Percentiles rank a stretch among this genome's conserved stretches.
Evolutionary conservation across 2,113 vertebrate species (phyloP).

Genomic region (Gallinago undulata): DNA sequence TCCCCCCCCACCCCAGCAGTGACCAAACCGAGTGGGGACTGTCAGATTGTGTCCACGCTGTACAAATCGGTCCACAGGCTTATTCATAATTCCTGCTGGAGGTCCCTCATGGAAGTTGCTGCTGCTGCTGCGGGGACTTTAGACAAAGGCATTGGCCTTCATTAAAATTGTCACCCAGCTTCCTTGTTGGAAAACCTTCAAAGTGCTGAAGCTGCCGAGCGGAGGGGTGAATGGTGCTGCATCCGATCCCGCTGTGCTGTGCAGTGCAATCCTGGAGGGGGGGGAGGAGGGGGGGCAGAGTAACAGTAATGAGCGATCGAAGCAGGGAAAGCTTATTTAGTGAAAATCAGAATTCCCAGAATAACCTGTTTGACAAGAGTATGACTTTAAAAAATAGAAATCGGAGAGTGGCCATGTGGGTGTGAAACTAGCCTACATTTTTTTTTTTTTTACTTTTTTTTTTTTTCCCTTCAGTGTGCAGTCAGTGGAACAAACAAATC

Average conservation of each 20-base stretch:
- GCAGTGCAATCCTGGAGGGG: not conserved
- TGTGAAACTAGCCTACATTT: constrained; percentile 24
- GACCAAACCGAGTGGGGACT: not conserved
- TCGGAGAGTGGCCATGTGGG: constrained; percentile 44
- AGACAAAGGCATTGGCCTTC: constrained; percentile 31
- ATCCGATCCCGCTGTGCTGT: not conserved
- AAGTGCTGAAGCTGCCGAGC: not conserved
- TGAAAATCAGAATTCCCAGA: constrained; percentile 66
- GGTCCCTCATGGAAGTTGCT: constrained; percentile 12
- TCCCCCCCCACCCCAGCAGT: not conserved
- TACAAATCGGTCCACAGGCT: not conserved
- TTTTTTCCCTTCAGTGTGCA: not conserved
- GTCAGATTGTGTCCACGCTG: not conserved
- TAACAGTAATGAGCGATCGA: not conserved
- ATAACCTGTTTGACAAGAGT: constrained; percentile 77
- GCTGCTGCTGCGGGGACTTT: not conserved
- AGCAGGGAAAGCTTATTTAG: constrained; percentile 37
- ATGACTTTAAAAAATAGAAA: constrained; percentile 35
- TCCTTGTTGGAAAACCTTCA: not conserved
- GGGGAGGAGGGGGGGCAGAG: not conserved
- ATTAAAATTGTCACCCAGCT: constrained; percentile 1
- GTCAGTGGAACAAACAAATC: constrained; percentile 53
- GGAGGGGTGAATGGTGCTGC: not conserved
- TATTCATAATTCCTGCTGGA: not conserved
- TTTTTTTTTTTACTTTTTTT: not conserved